Conservation (phyloP, 1,140 invertebrate genomes). For the Drosophila grimshawi region DNA sequence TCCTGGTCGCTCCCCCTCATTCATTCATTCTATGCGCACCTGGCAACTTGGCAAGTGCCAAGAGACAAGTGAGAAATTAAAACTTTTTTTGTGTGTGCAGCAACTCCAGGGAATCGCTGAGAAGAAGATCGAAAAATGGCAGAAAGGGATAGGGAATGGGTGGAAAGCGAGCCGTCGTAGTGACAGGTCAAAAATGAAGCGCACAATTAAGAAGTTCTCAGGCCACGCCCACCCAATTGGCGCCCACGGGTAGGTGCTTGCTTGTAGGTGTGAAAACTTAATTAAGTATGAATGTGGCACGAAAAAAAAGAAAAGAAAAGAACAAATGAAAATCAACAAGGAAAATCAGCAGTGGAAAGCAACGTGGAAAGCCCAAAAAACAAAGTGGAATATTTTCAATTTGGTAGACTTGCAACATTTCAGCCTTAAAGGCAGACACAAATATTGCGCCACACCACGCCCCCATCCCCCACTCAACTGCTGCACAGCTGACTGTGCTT, state of each 20-base stretch:
- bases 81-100: constrained; percentile 56
- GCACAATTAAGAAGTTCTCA: constrained; percentile 71
- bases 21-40: neutral
- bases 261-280: constrained; percentile 68
- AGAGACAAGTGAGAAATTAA: constrained; percentile 81
- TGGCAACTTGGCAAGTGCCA: constrained; percentile 49
- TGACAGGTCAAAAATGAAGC: constrained; percentile 80
- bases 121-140: no score
- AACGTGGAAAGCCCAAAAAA: constrained; percentile 5
- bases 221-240: constrained; percentile 22
- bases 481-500: constrained; percentile 5
- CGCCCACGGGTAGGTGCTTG: constrained; percentile 1
- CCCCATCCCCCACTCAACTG: neutral
- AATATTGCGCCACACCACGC: neutral
- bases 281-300: constrained; percentile 64
- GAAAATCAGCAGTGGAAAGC: neutral
- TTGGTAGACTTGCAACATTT: constrained; percentile 14
- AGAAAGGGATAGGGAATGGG: neutral
- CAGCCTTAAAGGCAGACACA: constrained; percentile 13
- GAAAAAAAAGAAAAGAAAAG: constrained; percentile 28
- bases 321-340: neutral
- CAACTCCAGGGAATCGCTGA: neutral
- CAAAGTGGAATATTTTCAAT: neutral
- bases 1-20: constrained; percentile 4
- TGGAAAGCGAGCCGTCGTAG: neutral